phyloP scores from a whole-genome alignment of 2,113 vertebrate genomes.

The Tachysurus vachellii region DNA sequence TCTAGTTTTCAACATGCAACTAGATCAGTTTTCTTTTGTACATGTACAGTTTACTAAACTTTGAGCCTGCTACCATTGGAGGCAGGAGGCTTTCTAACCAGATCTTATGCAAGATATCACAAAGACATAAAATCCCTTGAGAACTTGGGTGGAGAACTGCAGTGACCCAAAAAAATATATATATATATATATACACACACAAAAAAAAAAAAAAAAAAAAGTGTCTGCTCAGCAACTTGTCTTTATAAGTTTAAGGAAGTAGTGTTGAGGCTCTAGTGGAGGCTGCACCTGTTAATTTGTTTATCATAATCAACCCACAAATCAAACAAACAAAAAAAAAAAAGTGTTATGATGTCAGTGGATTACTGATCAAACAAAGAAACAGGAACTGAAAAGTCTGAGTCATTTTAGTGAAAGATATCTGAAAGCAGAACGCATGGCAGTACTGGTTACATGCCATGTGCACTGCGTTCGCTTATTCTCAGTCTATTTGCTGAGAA shows the following conservation, averaged over 20 bases:
- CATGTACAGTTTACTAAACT: background rate
- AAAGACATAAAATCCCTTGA: background rate
- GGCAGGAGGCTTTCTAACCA: background rate
- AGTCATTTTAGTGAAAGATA: background rate
- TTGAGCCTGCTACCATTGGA: background rate
- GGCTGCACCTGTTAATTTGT: background rate
- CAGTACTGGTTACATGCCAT: background rate
- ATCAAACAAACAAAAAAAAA: conserved; percentile 23
- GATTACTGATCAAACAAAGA: background rate
- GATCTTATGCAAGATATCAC: background rate
- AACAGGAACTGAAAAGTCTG: background rate
- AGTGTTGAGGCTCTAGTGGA: background rate
- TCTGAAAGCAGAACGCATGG: background rate
- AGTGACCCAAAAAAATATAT: background rate
- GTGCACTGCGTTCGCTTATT: background rate
- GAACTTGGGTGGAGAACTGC: background rate
- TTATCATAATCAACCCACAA: background rate
- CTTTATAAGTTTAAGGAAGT: background rate
- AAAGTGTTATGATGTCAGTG: conserved; percentile 5
- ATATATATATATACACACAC: no score
- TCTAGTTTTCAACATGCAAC: no score
- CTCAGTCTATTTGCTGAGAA: background rate
- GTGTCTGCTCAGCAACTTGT: background rate
- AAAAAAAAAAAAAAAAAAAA: background rate
- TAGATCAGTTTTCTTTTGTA: background rate